phyloP scores from a whole-genome alignment of 2,113 vertebrate genomes.

The Oreochromis aureus region DNA sequence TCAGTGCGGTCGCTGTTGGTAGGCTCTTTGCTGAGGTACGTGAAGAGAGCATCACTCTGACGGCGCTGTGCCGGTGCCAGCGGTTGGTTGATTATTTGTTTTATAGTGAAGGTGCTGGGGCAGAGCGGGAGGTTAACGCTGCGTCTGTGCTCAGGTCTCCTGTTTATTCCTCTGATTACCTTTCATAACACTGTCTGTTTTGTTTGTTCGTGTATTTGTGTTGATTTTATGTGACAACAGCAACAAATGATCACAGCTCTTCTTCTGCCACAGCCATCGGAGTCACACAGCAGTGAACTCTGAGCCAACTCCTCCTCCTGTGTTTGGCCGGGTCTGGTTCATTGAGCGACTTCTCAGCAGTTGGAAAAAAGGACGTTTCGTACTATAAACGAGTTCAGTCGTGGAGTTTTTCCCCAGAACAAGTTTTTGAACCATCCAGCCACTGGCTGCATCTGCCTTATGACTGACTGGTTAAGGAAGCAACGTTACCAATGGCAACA shows the following conservation, averaged over 20 bases:
- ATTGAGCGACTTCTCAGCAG: background rate
- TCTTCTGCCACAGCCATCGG: background rate
- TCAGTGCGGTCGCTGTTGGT: background rate
- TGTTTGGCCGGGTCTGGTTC: background rate
- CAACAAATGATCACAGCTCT: background rate
- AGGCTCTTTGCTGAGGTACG: background rate
- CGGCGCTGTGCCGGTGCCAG: background rate
- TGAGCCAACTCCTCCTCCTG: background rate
- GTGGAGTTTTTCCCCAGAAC: background rate
- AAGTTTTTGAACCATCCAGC: background rate
- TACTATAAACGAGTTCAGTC: background rate
- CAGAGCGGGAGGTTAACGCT: background rate
- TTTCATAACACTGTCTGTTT: background rate
- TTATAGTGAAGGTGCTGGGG: background rate
- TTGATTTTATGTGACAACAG: background rate
- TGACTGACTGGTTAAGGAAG: background rate
- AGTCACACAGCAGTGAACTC: background rate
- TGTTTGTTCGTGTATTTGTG: background rate
- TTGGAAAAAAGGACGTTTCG: background rate
- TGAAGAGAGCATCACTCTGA: background rate
- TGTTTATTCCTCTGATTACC: background rate
- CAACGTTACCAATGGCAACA: background rate
- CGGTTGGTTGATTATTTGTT: constrained; percentile 10
- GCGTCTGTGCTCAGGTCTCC: background rate
- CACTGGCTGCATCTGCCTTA: background rate